Evolutionary conservation across 2,888 invertebrate genomes (phyloP).

Genomic region (Zelleria hepariella): DNA sequence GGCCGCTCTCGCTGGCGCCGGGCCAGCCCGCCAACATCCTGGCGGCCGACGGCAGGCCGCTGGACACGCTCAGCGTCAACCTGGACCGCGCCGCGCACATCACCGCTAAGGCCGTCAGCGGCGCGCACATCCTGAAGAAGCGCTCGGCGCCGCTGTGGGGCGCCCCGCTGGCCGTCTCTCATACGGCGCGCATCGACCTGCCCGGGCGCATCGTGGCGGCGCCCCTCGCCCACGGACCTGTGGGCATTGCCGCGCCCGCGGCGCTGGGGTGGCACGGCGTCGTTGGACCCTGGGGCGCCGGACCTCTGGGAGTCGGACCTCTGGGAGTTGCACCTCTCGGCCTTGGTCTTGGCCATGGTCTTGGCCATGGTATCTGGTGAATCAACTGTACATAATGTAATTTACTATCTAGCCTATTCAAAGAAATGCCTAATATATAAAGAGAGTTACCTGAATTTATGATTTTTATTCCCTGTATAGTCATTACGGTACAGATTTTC

Average conservation of each 20-base stretch:
- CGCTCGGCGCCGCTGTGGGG: slow-evolving; percentile 40
- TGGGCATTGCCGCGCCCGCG: slow-evolving; percentile 8
- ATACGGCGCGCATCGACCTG: slow-evolving; percentile 30
- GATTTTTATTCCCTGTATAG: neutral
- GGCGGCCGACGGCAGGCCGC: slow-evolving; percentile 58
- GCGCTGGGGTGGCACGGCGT: slow-evolving; percentile 7
- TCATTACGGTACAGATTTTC: too few relatives aligned
- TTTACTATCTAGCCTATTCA: slow-evolving; percentile 3
- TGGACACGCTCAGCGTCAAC: slow-evolving; percentile 62
- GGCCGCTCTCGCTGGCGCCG: slow-evolving; percentile 56
- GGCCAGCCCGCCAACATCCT: slow-evolving; percentile 59
- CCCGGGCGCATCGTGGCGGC: slow-evolving; percentile 30
- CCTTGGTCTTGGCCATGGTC: slow-evolving; percentile 6
- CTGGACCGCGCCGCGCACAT: slow-evolving; percentile 55
- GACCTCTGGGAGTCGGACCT: slow-evolving; percentile 1
- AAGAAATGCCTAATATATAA: slow-evolving; percentile 35
- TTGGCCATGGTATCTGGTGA: slow-evolving; percentile 5
- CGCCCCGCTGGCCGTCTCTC: slow-evolving; percentile 32
- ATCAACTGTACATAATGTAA: neutral
- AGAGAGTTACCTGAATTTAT: slow-evolving; percentile 50
- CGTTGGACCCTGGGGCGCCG: slow-evolving; percentile 7
- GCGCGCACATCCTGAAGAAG: slow-evolving; percentile 42
- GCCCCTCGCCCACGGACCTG: slow-evolving; percentile 16
- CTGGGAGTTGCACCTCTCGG: slow-evolving; percentile 17
- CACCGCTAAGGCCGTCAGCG: slow-evolving; percentile 48